Evolutionary conservation across 2,888 invertebrate species (phyloP).

Genomic region (Creontiades dilutus): DNA sequence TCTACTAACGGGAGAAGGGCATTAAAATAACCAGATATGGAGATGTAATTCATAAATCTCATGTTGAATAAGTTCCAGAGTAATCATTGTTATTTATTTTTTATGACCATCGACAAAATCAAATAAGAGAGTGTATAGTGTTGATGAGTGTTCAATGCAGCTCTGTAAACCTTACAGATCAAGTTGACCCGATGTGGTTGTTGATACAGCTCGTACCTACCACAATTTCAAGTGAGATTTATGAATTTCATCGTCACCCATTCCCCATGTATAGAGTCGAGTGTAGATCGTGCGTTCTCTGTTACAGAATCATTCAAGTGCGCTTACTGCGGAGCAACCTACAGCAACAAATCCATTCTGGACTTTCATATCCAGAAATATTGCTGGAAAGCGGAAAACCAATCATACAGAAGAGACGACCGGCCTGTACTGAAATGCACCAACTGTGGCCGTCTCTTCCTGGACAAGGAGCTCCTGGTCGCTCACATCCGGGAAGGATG

Average conservation of each 20-base stretch:
- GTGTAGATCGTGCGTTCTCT: neutral
- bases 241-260: neutral
- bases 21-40: neutral
- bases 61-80: too few species aligned
- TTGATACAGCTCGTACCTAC: neutral
- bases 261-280: too few species aligned
- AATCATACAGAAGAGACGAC: constrained; percentile 52
- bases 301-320: constrained; percentile 66
- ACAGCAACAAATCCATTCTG: constrained; percentile 55
- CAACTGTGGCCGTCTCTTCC: constrained; percentile 29
- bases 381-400: constrained; percentile 63
- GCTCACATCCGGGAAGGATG: constrained; percentile 49
- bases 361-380: constrained; percentile 64
- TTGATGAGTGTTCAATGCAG: too few species aligned
- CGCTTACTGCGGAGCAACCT: constrained; percentile 57
- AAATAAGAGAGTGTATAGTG: too few species aligned
- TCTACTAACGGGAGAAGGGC: neutral
- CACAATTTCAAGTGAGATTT: neutral
- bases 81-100: too few species aligned
- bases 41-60: too few species aligned
- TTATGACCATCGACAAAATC: too few species aligned
- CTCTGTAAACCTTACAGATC: too few species aligned
- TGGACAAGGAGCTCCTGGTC: constrained; percentile 45
- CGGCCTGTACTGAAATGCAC: constrained; percentile 52
- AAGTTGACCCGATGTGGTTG: too few species aligned